Evolutionary conservation across 2,888 invertebrate genomes (phyloP), one percentile per base, ranked within the genome.

Genomic region (Rotaria magnacalcarata): DNA sequence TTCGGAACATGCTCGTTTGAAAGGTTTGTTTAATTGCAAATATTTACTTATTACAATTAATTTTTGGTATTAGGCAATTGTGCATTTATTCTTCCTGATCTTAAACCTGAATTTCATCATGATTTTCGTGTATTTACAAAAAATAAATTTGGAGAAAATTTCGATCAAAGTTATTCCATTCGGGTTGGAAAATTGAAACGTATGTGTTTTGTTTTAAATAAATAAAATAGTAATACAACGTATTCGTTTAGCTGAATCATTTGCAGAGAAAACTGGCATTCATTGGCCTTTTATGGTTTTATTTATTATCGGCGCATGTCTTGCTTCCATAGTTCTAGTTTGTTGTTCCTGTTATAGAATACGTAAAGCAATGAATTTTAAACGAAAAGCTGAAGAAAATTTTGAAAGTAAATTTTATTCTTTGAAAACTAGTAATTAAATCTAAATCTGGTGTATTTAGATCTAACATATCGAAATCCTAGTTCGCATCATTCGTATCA

Each of bases 101-200:
- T 47, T 24, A 43, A n/a, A 47, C 80, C 80, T 80, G 80, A 80
- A 24, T 14, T 8, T 47, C 24, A 80, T 80, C 80, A 80, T 80
- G 80, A 80, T 47, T 80, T 80, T 43, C 80, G 24, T 24, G 80
- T 80, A 5, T 80, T 80, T 80, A 80, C 80, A 7, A 80, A 80
- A 80, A 80, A 80, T 80, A 80, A 80, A 80, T 80, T 41, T n/a
- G 80, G 80, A n/a, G 80, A 47, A 47, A 80, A 80, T 80, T 80
- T n/a, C n/a, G 80, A 80, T 11, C 43, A 14, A 80, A 80, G 80
- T 80, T 80, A 47, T 80, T 80, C 80, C 21, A 80, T 80, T n/a
- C 47, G 24, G 47, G 80, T 80, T 80, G 80, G 80, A 80, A 80
- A 80, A 80, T 47, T 47, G 3, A 80, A 47, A 80, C n/a, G 80